Percentiles rank a stretch among this genome's conserved stretches.
Conservation (phyloP, 2,113 vertebrate genomes). For the Pantherophis guttatus region DNA sequence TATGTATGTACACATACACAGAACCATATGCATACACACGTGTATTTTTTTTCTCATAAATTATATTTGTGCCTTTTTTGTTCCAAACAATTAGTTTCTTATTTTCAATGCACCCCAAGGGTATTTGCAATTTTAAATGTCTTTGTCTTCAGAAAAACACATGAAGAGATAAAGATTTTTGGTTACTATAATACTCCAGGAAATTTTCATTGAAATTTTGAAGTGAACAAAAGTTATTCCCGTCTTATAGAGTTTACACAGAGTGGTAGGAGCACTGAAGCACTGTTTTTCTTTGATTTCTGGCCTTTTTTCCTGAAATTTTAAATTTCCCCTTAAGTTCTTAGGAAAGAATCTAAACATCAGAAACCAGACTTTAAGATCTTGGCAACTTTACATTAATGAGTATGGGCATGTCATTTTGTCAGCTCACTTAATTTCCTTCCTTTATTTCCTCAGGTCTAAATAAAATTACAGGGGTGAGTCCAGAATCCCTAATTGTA, state of each 20-base stretch:
- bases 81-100: background rate
- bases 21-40: background rate
- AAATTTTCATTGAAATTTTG: background rate
- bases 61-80: background rate
- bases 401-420: background rate
- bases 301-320: background rate
- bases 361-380: background rate
- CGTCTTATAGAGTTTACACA: background rate
- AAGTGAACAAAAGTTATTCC: background rate
- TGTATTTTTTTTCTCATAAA: background rate
- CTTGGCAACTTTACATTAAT: background rate
- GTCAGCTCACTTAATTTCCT: background rate
- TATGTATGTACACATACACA: background rate
- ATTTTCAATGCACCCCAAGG: background rate
- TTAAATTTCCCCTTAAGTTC: background rate
- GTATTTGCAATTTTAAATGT: background rate
- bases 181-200: background rate
- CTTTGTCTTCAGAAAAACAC: background rate
- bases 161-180: background rate
- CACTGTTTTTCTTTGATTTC: background rate
- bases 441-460: background rate
- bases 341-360: background rate
- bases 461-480: background rate
- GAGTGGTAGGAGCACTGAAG: background rate
- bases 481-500: background rate